A percentile compares a stretch with the other conserved stretches of the same genome.
These are phyloP conservation scores for Cheilosia vernalis DNA, from an alignment of 2,888 invertebrate genomes.

Conservation along the genomic window DNA sequence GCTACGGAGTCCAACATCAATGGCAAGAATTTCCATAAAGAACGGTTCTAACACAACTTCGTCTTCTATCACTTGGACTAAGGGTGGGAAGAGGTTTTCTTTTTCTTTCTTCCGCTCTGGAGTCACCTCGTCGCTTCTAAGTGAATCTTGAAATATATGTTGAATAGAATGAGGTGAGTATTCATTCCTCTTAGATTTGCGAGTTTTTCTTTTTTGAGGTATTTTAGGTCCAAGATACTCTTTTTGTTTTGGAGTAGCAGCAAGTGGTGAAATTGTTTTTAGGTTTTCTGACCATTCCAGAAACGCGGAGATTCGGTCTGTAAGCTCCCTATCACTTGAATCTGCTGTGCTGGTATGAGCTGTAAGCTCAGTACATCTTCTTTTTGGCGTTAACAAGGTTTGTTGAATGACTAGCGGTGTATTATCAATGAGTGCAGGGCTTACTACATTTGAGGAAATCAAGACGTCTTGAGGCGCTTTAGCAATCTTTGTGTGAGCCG, in stretches of 20 bases:
- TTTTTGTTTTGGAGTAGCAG: background rate
- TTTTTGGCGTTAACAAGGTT: background rate
- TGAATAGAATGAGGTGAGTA: slow-evolving; percentile 18
- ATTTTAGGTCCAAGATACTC: background rate
- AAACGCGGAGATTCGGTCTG: background rate
- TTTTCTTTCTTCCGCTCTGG: too few species aligned
- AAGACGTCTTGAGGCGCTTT: background rate
- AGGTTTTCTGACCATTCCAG: background rate
- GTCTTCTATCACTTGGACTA: too few species aligned
- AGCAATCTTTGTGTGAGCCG: slow-evolving; percentile 7
- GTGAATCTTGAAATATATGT: too few species aligned
- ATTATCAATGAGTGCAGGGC: background rate
- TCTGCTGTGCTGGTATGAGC: background rate
- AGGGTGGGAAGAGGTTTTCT: background rate
- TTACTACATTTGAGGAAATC: background rate
- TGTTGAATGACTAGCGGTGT: background rate
- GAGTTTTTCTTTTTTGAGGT: background rate
- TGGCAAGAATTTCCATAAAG: too few species aligned
- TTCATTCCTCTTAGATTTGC: background rate
- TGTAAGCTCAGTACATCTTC: background rate
- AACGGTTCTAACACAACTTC: background rate
- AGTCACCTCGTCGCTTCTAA: too few species aligned
- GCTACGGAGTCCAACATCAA: too few species aligned
- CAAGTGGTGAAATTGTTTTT: background rate
- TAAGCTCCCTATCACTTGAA: background rate